Conservation (phyloP, 2,113 vertebrate genomes). For the Smithornis capensis region DNA sequence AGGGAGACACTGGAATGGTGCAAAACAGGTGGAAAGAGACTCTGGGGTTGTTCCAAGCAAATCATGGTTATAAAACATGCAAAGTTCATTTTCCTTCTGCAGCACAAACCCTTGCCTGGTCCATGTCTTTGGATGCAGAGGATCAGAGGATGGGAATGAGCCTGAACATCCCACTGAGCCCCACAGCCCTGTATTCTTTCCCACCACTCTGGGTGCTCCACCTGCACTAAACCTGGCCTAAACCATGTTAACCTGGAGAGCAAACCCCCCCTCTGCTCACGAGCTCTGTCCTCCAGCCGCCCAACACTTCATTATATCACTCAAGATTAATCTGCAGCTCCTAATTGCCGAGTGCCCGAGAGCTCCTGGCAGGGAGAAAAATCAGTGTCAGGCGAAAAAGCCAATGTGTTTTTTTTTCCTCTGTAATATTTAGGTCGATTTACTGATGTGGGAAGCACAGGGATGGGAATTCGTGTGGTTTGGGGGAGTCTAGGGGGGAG, state of each 20-base stretch:
- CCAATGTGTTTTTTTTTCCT: not conserved
- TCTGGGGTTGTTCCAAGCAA: not conserved
- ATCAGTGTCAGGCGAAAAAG: not conserved
- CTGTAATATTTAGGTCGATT: not conserved
- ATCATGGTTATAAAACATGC: not conserved
- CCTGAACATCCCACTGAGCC: not conserved
- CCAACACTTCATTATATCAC: slow-evolving; percentile 15
- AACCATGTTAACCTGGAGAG: not conserved
- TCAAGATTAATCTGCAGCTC: slow-evolving; percentile 15
- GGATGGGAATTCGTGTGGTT: not conserved
- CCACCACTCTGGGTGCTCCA: not conserved
- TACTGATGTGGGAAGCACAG: accelerated
- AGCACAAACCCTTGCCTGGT: accelerated
- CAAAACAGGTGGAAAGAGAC: not conserved
- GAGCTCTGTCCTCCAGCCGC: not conserved
- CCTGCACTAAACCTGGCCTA: not conserved
- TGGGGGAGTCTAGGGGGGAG: not conserved
- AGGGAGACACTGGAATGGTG: accelerated
- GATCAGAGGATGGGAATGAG: not conserved
- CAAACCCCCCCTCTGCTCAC: accelerated
- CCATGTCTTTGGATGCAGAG: accelerated
- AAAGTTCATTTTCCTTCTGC: not conserved
- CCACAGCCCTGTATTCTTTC: not conserved
- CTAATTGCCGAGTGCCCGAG: not conserved
- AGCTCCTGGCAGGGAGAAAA: slow-evolving; percentile 3